A percentile compares a stretch with the other conserved stretches of the same genome.
Conservation (phyloP, 2,113 vertebrate genomes). For the Sporophila hypoxantha region DNA sequence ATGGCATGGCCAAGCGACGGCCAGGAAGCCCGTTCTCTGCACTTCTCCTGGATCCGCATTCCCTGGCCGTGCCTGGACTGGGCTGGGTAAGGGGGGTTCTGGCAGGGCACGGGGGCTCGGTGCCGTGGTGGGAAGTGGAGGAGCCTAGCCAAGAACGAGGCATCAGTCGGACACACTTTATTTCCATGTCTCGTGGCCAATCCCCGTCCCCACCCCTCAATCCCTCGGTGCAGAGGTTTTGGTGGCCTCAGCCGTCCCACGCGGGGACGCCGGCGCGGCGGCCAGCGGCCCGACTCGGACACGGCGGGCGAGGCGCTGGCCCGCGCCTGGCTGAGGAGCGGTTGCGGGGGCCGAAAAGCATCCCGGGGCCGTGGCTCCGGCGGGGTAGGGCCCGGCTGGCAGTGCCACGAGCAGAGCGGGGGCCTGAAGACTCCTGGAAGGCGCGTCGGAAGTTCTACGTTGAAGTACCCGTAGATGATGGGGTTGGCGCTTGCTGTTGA, state of each 20-base stretch:
- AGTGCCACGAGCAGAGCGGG: conserved; percentile 40
- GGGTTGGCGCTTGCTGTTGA: conserved; percentile 78
- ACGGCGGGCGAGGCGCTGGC: conserved; percentile 9
- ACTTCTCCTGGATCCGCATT: not conserved
- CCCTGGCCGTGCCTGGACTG: too few species aligned
- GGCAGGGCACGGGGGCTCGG: not conserved
- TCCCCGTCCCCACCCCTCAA: fast-evolving
- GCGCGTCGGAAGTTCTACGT: conserved; percentile 75
- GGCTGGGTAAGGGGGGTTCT: not conserved
- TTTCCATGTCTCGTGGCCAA: fast-evolving
- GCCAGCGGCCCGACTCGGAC: not conserved
- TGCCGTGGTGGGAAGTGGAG: fast-evolving
- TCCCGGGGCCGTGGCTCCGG: not conserved
- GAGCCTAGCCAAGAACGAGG: not conserved
- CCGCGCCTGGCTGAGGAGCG: conserved; percentile 30
- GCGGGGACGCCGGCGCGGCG: fast-evolving
- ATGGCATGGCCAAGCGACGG: too few species aligned
- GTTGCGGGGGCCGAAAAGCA: conserved; percentile 8
- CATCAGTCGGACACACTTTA: not conserved
- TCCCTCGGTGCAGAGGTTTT: not conserved
- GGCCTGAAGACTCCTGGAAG: conserved; percentile 72
- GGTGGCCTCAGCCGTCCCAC: not conserved
- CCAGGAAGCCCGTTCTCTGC: fast-evolving
- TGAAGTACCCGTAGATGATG: conserved; percentile 79
- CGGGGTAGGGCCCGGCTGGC: conserved; percentile 22